Percentiles rank a stretch among this genome's conserved stretches.
These are phyloP conservation scores for Noctua comes DNA, from an alignment of 2,888 invertebrate species.

Conservation along the genomic window DNA sequence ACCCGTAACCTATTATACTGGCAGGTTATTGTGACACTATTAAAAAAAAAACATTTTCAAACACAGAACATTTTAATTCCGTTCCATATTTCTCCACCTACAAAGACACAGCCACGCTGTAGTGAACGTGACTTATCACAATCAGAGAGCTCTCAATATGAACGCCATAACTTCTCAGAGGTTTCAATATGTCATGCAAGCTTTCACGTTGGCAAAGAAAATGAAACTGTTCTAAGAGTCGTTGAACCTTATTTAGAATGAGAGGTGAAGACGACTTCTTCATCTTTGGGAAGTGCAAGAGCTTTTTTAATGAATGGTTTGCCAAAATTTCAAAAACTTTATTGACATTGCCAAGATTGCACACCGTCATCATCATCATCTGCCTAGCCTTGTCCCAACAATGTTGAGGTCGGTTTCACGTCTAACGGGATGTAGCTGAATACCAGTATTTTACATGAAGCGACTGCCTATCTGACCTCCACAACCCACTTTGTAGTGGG, in stretches of 20 bases:
- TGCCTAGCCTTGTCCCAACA: neutral
- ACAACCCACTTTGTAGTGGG: neutral
- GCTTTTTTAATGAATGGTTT: neutral
- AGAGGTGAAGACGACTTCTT: neutral
- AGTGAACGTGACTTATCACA: slow-evolving; percentile 62
- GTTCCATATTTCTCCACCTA: neutral
- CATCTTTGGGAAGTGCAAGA: no score
- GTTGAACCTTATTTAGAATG: slow-evolving; percentile 38
- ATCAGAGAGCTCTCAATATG: slow-evolving; percentile 53
- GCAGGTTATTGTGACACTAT: neutral
- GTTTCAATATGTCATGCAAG: slow-evolving; percentile 54
- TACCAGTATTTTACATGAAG: neutral
- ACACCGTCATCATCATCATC: neutral
- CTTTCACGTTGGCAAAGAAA: slow-evolving; percentile 47
- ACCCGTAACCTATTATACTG: neutral
- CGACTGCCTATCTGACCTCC: neutral
- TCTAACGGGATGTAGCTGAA: neutral
- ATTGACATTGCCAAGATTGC: neutral
- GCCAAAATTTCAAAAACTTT: neutral
- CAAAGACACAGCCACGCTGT: slow-evolving; percentile 5
- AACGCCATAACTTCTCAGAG: slow-evolving; percentile 34
- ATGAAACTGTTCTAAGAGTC: slow-evolving; percentile 41
- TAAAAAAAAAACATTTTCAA: neutral
- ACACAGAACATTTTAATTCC: neutral
- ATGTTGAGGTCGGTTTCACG: neutral